Conservation (phyloP, 2,113 vertebrate species). For the Orthochromis indermauri region DNA sequence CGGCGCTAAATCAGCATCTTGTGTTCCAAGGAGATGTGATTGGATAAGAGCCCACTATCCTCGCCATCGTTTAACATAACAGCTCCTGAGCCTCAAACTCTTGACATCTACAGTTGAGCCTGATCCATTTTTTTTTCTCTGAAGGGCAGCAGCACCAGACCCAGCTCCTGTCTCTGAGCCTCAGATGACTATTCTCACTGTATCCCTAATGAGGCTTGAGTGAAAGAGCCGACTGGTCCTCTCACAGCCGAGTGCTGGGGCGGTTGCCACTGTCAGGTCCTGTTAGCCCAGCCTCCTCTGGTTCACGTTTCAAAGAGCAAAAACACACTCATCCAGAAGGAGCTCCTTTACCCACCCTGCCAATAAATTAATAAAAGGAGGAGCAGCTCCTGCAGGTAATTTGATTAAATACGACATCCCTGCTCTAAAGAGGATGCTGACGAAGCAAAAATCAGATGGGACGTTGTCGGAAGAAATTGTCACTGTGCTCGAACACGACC, state of each 20-base stretch:
- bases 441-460: constrained; percentile 54
- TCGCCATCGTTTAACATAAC: constrained; percentile 9
- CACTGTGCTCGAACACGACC: constrained; percentile 52
- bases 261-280: constrained; percentile 62
- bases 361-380: constrained; percentile 69
- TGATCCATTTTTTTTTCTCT: constrained; percentile 3
- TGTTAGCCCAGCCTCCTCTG: constrained; percentile 57
- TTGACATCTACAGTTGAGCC: constrained; percentile 38
- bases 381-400: constrained; percentile 63
- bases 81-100: constrained; percentile 20
- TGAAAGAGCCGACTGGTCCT: constrained; percentile 54
- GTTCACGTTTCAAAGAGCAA: constrained; percentile 51
- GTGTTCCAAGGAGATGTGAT: background rate
- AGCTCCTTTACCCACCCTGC: constrained; percentile 32
- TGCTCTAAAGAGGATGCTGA: constrained; percentile 66
- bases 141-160: constrained; percentile 5
- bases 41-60: constrained; percentile 1
- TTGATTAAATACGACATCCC: constrained; percentile 70
- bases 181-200: constrained; percentile 46
- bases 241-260: constrained; percentile 38
- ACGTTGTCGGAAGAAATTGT: constrained; percentile 64
- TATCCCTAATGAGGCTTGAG: constrained; percentile 56
- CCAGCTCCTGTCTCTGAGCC: constrained; percentile 29
- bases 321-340: constrained; percentile 56
- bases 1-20: constrained; percentile 9